Base-by-base conservation (phyloP, 2,797 vertebrate genomes). In the Octomys mimax region DNA sequence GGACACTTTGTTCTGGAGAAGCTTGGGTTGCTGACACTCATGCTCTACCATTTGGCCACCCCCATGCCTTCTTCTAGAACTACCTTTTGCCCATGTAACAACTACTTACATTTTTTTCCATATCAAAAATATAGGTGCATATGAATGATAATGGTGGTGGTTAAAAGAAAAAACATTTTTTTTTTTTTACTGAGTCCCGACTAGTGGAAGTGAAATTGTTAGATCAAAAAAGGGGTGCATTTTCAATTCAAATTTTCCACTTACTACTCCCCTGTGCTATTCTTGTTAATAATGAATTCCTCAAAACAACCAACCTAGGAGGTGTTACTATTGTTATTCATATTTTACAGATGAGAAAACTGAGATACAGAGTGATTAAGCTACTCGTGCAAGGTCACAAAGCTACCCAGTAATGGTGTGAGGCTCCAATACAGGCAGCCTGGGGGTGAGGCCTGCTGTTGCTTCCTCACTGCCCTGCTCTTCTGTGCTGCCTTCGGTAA, bases 171-270 rank as follows among this genome's bases (percentile, higher is more conserved):
- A 42, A 19, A 66, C n/a, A n/a, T n/a, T n/a, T n/a, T n/a, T n/a
- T n/a, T 16, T 33, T 87, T 81, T 71, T 79, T 80, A 82, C 12
- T 64, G 62, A 80, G 39, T n/a, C 19, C 19, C 52, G 33, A 80
- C 39, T 39, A 19, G 46, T 73, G 26, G 22, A 83, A 94, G 68
- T 94, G 28, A 49, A 89, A 83, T 46, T 89, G 52, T 31, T 73
- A 64, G 46, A 75, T 89, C 28, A 73, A 66, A 33, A 42, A 42
- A 49, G 14, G 39, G 42, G 66, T 81, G 22, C 36, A 95, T 79
- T 91, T 85, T 26, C 79, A 86, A 80, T 54, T 89, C 66, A 57
- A 89, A 81, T 57, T 57, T 52, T 85, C 42, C 70, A 61, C 42
- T 57, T 78, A 49, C 36, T 90, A 70, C 82, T 94, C 83, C 22